A percentile compares a stretch with the other conserved stretches of the same genome.
Evolutionary conservation across 2,888 invertebrate species (phyloP).

Genomic region (Cybosia mesomella): DNA sequence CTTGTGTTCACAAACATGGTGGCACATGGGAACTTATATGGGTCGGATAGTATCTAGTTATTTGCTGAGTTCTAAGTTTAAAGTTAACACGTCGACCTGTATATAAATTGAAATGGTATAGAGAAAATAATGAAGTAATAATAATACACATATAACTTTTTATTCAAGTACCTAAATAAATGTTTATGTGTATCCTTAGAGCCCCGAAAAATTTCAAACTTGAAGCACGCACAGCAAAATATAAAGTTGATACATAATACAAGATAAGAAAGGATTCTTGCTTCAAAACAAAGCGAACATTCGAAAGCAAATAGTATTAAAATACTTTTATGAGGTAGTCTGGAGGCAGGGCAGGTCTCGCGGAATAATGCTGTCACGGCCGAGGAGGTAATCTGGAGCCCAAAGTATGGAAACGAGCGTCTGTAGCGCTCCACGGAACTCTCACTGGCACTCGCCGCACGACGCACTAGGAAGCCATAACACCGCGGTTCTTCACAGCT

Average conservation of each 20-base stretch:
- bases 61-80: not conserved
- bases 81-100: not conserved
- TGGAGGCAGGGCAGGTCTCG: constrained; percentile 43
- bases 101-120: not conserved
- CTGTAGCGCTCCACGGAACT: constrained; percentile 52
- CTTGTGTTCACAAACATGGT: not conserved
- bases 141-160: constrained; percentile 3
- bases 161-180: constrained; percentile 9
- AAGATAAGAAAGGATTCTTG: constrained; percentile 22
- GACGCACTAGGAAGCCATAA: constrained; percentile 12
- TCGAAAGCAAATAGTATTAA: constrained; percentile 37
- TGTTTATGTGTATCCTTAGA: constrained; percentile 10
- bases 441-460: constrained; percentile 33
- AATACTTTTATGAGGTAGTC: constrained; percentile 46
- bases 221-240: constrained; percentile 14
- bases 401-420: constrained; percentile 53
- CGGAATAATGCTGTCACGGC: constrained; percentile 51
- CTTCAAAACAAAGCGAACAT: constrained; percentile 39
- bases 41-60: not conserved
- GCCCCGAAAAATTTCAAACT: constrained; percentile 3
- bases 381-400: constrained; percentile 47
- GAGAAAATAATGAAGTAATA: constrained; percentile 4
- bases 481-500: not conserved
- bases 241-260: constrained; percentile 22
- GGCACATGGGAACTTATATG: too few relatives aligned